Evolutionary conservation across 2,888 invertebrate species (phyloP).

Genomic region (Archips crataeganus): DNA sequence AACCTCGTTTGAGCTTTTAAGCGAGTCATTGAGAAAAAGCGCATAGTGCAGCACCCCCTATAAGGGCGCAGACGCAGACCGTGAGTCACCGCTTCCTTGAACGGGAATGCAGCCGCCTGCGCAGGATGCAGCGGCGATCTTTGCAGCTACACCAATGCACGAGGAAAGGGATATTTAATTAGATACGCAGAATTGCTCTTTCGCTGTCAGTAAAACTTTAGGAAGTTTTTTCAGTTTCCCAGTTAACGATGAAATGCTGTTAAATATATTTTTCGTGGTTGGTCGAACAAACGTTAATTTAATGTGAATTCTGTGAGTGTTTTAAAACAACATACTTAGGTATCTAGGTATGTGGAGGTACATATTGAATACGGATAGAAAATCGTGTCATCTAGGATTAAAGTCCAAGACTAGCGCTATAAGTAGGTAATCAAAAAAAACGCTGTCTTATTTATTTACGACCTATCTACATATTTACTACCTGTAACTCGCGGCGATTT

Average conservation of each 20-base stretch:
- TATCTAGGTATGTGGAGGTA: too few relatives aligned
- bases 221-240: background rate
- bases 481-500: too few relatives aligned
- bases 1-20: background rate
- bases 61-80: constrained; percentile 15
- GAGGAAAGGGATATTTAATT: background rate
- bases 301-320: too few relatives aligned
- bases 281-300: too few relatives aligned
- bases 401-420: too few relatives aligned
- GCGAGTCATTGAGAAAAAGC: background rate
- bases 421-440: too few relatives aligned
- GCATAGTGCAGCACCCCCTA: constrained; percentile 5
- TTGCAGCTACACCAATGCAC: background rate
- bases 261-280: too few relatives aligned
- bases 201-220: background rate
- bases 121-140: background rate
- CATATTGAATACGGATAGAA: too few relatives aligned
- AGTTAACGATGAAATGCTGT: background rate
- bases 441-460: too few relatives aligned
- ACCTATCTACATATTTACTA: too few relatives aligned
- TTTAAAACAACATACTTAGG: too few relatives aligned
- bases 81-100: background rate
- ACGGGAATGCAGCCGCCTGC: background rate
- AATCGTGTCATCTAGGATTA: too few relatives aligned
- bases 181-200: background rate